phyloP scores from a whole-genome alignment of 2,888 invertebrate genomes.

The Chrysolina americana region DNA sequence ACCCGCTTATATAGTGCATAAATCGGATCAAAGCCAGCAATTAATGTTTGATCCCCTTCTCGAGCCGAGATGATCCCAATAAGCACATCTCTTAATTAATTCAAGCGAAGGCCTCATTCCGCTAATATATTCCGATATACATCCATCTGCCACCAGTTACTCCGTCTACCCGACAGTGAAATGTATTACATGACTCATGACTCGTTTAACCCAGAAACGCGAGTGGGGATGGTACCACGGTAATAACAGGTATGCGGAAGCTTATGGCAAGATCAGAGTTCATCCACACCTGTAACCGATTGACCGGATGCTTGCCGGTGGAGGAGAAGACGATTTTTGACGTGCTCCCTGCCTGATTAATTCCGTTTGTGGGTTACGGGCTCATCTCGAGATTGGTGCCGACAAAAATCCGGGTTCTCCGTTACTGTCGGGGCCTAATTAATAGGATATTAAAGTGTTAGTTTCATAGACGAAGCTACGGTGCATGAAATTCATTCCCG shows the following conservation, averaged over 20 bases:
- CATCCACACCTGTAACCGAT: constrained; percentile 65
- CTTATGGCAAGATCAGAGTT: constrained; percentile 62
- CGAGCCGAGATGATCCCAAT: too few species aligned
- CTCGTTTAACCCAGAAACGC: constrained; percentile 53
- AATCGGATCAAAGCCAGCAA: too few species aligned
- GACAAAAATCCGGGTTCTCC: neutral
- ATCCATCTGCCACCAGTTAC: constrained; percentile 8
- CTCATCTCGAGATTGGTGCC: constrained; percentile 23
- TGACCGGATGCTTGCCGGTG: constrained; percentile 60
- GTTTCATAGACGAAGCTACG: neutral
- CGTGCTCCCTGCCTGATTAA: constrained; percentile 12
- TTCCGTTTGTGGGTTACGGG: constrained; percentile 17
- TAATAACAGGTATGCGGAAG: constrained; percentile 65
- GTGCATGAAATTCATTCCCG: neutral
- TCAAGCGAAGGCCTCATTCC: neutral
- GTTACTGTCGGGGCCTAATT: neutral
- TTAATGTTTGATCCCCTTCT: too few species aligned
- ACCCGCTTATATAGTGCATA: too few species aligned
- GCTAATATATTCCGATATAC: neutral
- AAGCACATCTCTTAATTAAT: too few species aligned
- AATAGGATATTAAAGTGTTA: neutral
- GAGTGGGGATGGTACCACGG: constrained; percentile 51
- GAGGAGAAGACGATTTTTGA: constrained; percentile 9
- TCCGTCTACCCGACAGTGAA: constrained; percentile 16
- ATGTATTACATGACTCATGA: constrained; percentile 44